These are phyloP conservation scores for Anguilla marmorata DNA, from an alignment of 2,797 vertebrate species.

Conservation along the genomic window DNA sequence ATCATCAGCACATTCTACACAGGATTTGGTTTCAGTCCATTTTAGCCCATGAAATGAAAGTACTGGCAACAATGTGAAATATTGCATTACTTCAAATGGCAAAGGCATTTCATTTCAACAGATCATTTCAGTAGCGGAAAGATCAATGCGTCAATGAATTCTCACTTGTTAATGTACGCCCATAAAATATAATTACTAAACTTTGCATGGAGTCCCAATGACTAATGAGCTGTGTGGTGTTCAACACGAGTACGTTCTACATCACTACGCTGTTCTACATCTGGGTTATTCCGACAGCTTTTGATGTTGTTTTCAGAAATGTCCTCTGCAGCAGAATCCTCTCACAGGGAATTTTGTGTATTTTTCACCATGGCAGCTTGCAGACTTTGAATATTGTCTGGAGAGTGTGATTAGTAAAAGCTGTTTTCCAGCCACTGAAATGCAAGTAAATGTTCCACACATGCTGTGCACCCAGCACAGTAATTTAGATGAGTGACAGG, in stretches of 20 bases:
- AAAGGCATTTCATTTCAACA: neutral
- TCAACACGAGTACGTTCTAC: neutral
- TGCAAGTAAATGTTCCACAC: neutral
- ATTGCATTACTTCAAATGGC: neutral
- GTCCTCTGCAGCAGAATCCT: neutral
- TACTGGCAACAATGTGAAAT: constrained; percentile 2
- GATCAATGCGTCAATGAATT: neutral
- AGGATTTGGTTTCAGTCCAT: neutral
- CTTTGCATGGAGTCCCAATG: neutral
- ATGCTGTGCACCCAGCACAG: neutral
- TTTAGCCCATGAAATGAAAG: neutral
- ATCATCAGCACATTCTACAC: neutral
- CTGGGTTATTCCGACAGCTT: neutral
- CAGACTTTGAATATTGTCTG: neutral
- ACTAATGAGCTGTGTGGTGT: neutral
- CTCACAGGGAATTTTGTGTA: neutral
- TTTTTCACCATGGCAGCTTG: neutral
- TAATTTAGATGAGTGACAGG: neutral
- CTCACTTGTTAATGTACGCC: neutral
- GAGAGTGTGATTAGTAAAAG: neutral
- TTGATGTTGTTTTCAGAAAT: neutral
- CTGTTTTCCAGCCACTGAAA: neutral
- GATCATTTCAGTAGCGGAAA: neutral
- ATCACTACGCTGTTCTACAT: neutral
- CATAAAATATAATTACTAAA: neutral